phyloP scores from a whole-genome alignment of 1,140 invertebrate species.

The Apolygus lucorum region DNA sequence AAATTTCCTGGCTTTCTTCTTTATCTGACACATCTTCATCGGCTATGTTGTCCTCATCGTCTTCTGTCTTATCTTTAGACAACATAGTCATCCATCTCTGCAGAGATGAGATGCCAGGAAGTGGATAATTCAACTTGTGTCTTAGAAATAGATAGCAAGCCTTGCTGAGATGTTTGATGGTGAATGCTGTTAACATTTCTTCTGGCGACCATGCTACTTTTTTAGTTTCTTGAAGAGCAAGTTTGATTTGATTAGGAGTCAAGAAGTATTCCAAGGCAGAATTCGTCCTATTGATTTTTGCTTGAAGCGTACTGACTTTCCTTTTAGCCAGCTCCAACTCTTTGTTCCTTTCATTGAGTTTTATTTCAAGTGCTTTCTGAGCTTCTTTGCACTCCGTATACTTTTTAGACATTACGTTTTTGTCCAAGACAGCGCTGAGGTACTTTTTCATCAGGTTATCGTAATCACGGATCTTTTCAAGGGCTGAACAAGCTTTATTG shows the following conservation, averaged over 20 bases:
- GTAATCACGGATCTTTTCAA: conserved; percentile 7
- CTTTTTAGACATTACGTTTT: conserved; percentile 13
- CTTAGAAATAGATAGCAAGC: conserved; percentile 8
- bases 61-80: conserved; percentile 9
- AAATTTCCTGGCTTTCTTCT: background rate
- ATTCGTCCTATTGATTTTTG: conserved; percentile 4
- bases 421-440: background rate
- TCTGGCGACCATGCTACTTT: conserved; percentile 14
- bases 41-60: conserved; percentile 3
- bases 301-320: background rate
- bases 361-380: background rate
- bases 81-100: conserved; percentile 13
- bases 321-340: background rate
- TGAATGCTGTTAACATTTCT: conserved; percentile 20
- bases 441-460: conserved; percentile 4
- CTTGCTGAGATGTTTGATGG: conserved; percentile 14
- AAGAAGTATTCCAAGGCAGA: conserved; percentile 1
- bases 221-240: conserved; percentile 1
- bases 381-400: conserved; percentile 9
- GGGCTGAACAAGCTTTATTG: background rate
- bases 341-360: conserved; percentile 4
- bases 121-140: conserved; percentile 18
- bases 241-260: conserved; percentile 19
- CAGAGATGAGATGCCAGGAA: conserved; percentile 13
- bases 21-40: background rate